Base-by-base conservation (phyloP, 2,888 invertebrate genomes). In the Xestia rhomboidea region DNA sequence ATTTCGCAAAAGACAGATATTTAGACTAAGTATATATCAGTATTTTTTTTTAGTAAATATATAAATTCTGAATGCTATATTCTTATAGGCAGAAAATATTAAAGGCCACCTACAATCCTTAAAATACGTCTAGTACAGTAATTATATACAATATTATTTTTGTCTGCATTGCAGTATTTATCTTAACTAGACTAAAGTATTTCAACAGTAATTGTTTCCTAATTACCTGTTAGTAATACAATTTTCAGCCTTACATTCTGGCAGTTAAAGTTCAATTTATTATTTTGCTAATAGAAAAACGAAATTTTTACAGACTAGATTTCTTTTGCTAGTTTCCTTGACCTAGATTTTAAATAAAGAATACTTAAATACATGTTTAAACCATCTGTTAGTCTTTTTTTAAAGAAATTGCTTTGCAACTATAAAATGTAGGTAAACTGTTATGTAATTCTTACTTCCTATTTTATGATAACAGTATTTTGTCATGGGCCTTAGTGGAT, bases 101-200 rank as follows among this genome's bases (percentile, higher is more conserved):
- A 2, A 49, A 51, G 21, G 21, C 8, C 49, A 49, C 8, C 8
- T 49, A 49, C 21, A 10, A 51, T 51, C 2, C 51, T 24, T 24
- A 24, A 30, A 18, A 34, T 21, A 34, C 62, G 34, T 1, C 4
- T 60, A 30, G 18, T 21, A 34, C 0, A n/a, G 0, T 30, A 60
- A 38, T 54, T 8, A 30, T 24, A 60, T 51, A 46, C 5, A 7
- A 62, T n/a, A 49, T 30, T 2, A 27, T 41, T 44, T 30, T 46
- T 27, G 70, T 68, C 67, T 85, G 66, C 67, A 63, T 71, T 82
- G 71, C 71, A 82, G 76, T 54, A 49, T n/a, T 64, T 84, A 67
- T 62, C 15, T 60, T 13, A 60, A 49, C 38, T 54, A 67, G 24
- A 41, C n/a, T 51, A n/a, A 18, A 69, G 13, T 13, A 70, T 81